A percentile compares a stretch with the other conserved stretches of the same genome.
phyloP scores from a whole-genome alignment of 2,888 invertebrate species.

The Miltochrista miniata region DNA sequence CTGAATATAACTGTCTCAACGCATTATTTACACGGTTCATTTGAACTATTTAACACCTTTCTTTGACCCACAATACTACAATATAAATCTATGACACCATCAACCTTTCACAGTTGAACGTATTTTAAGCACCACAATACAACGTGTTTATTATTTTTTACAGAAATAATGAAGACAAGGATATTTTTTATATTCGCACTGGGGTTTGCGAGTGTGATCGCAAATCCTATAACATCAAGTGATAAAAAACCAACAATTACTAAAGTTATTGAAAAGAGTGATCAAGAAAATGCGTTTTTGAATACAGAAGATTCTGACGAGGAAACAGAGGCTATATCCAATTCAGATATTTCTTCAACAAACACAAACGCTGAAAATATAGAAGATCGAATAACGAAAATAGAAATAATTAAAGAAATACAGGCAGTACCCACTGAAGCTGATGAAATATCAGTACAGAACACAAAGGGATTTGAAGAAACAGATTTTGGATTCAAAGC shows the following conservation, averaged over 20 bases:
- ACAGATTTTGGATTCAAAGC: neutral
- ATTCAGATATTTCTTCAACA: neutral
- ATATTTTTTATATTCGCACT: constrained; percentile 48
- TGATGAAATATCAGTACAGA: neutral
- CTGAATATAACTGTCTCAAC: constrained; percentile 12
- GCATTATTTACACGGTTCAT: constrained; percentile 46
- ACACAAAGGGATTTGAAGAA: neutral
- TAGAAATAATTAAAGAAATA: constrained; percentile 42
- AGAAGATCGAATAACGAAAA: constrained; percentile 30
- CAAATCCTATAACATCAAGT: constrained; percentile 46
- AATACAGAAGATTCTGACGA: neutral
- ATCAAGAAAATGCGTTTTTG: constrained; percentile 37
- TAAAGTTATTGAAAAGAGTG: constrained; percentile 38
- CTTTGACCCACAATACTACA: constrained; percentile 61
- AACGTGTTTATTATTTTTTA: constrained; percentile 32
- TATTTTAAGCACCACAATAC: constrained; percentile 8
- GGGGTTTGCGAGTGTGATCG: constrained; percentile 49
- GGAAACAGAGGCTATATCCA: neutral
- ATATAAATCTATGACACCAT: constrained; percentile 55
- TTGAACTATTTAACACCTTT: constrained; percentile 55
- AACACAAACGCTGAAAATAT: neutral
- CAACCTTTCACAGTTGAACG: constrained; percentile 26
- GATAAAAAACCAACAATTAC: constrained; percentile 34
- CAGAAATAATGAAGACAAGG: constrained; percentile 67
- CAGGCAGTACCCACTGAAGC: constrained; percentile 7